Percentiles rank a stretch among this genome's conserved stretches.
These are phyloP conservation scores for Morone chrysops DNA, from an alignment of 2,113 vertebrate species.

Conservation along the genomic window DNA sequence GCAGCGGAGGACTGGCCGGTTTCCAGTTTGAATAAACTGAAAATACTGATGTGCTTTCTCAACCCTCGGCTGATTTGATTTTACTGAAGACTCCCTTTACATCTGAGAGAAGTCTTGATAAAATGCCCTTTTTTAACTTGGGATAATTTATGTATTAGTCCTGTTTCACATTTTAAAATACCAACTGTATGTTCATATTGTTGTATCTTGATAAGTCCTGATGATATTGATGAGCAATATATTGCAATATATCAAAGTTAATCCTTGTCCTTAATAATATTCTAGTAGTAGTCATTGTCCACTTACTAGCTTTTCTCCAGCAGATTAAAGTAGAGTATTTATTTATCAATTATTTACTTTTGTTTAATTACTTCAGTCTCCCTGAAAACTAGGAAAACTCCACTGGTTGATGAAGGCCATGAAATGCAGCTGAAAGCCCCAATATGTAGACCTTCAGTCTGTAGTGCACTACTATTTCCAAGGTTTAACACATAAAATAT, in stretches of 20 bases:
- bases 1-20: slow-evolving; percentile 51
- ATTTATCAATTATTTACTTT: neutral
- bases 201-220: neutral
- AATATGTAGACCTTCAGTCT: no score
- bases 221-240: neutral
- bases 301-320: no score
- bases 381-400: neutral
- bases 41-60: slow-evolving; percentile 10
- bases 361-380: neutral
- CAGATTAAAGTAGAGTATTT: neutral
- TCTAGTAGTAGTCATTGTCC: neutral
- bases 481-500: neutral
- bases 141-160: neutral
- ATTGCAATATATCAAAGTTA: neutral
- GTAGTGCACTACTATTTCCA: no score
- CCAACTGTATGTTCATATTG: neutral
- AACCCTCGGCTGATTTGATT: slow-evolving; percentile 26
- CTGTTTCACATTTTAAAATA: neutral
- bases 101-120: neutral
- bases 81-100: neutral
- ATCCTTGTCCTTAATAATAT: neutral
- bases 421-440: neutral
- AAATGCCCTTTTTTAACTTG: neutral
- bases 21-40: slow-evolving; percentile 60
- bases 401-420: neutral